These are phyloP conservation scores for Drosophila diplacantha DNA, from an alignment of 2,888 invertebrate species.

Conservation along the genomic window DNA sequence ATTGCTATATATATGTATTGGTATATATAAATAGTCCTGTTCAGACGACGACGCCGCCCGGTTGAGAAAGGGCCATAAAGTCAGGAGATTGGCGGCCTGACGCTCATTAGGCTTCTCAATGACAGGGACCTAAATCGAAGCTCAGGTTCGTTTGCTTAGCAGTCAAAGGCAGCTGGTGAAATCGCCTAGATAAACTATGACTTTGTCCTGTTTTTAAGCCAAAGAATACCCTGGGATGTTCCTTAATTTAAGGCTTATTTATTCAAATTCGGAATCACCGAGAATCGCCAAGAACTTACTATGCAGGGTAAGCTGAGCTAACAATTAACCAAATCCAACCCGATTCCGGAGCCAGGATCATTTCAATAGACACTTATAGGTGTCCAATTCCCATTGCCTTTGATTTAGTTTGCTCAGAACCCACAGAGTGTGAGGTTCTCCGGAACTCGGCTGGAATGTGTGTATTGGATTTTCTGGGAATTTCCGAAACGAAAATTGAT, in stretches of 20 bases:
- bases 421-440: not conserved
- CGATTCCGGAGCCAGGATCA: not conserved
- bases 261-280: not conserved
- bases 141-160: constrained; percentile 10
- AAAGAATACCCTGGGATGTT: not conserved
- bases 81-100: constrained; percentile 43
- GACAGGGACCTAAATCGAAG: constrained; percentile 9
- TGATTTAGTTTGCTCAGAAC: constrained; percentile 13
- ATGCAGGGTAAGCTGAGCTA: not conserved
- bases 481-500: constrained; percentile 17
- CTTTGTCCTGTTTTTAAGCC: not conserved
- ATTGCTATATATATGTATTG: constrained; percentile 10
- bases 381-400: constrained; percentile 1
- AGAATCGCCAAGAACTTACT: too few species aligned
- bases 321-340: not conserved
- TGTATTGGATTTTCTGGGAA: constrained; percentile 15
- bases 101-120: constrained; percentile 43
- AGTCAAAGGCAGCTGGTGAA: not conserved
- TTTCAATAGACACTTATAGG: not conserved
- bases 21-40: not conserved
- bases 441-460: constrained; percentile 1
- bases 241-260: not conserved
- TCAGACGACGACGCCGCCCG: constrained; percentile 7
- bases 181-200: not conserved
- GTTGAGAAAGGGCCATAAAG: constrained; percentile 22